Evolutionary conservation across 2,797 vertebrate species (phyloP).

Genomic region (Kryptopterus vitreolus): DNA sequence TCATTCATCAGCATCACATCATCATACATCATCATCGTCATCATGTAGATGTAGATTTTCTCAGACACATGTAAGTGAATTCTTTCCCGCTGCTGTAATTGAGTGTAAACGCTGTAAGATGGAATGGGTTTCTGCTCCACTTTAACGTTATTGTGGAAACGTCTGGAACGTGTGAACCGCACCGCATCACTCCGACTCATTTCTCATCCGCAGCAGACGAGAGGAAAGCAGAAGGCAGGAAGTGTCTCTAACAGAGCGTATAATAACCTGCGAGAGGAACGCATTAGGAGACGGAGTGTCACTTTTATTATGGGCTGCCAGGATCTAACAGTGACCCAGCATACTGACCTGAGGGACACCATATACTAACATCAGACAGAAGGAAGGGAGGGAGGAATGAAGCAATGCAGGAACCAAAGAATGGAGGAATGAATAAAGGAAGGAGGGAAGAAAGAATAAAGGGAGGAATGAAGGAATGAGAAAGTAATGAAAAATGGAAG

Average conservation of each 20-base stretch:
- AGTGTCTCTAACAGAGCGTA: slow-evolving; percentile 58
- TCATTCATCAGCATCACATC: too few relatives aligned
- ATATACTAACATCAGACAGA: background rate
- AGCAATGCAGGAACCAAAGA: background rate
- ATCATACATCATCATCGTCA: too few relatives aligned
- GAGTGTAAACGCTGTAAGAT: background rate
- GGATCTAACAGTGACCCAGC: slow-evolving; percentile 2
- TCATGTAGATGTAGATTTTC: too few relatives aligned
- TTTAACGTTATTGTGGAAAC: slow-evolving; percentile 45
- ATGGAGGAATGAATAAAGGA: background rate
- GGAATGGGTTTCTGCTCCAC: background rate
- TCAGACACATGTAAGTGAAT: too few relatives aligned
- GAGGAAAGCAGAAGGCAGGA: slow-evolving; percentile 50
- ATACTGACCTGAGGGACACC: slow-evolving; percentile 4
- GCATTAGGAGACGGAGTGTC: slow-evolving; percentile 29
- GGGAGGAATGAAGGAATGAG: background rate
- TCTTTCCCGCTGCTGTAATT: too few relatives aligned
- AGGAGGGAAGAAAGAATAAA: background rate
- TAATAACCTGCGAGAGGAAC: slow-evolving; percentile 60
- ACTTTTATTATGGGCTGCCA: slow-evolving; percentile 22
- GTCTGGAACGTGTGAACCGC: slow-evolving; percentile 46
- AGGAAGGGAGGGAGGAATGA: background rate
- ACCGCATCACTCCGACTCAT: slow-evolving; percentile 49
- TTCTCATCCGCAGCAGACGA: slow-evolving; percentile 47
- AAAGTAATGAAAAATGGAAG: background rate